phyloP scores from a whole-genome alignment of 1,140 invertebrate species.

The Drosophila repleta region DNA sequence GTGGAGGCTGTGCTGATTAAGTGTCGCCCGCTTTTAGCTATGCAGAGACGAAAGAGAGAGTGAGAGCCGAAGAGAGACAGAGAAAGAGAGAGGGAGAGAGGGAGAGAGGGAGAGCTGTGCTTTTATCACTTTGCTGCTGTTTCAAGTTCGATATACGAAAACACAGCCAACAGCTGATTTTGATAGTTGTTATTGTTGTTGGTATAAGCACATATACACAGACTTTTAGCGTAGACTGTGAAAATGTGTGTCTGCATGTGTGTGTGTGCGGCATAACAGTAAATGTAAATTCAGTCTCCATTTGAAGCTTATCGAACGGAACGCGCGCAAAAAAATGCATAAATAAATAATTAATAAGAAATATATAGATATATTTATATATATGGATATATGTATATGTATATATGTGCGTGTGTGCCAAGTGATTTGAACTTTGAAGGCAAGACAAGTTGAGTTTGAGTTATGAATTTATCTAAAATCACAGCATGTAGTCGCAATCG shows the following conservation, averaged over 20 bases:
- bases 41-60: too few species aligned
- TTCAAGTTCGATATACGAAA: constrained; percentile 69
- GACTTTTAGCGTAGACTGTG: constrained; percentile 14
- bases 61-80: neutral
- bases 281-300: constrained; percentile 77
- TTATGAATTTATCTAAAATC: constrained; percentile 83
- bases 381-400: neutral
- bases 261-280: constrained; percentile 54
- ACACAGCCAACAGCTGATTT: constrained; percentile 67
- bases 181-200: constrained; percentile 11
- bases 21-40: constrained; percentile 37
- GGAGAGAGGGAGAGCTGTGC: constrained; percentile 6
- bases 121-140: constrained; percentile 54
- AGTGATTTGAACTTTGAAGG: constrained; percentile 83
- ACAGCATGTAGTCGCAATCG: constrained; percentile 73
- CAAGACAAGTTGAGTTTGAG: constrained; percentile 78
- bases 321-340: constrained; percentile 77
- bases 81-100: neutral
- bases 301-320: constrained; percentile 76
- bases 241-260: neutral
- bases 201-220: constrained; percentile 21
- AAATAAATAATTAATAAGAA: constrained; percentile 80
- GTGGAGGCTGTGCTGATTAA: constrained; percentile 39
- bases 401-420: constrained; percentile 34
- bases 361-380: constrained; percentile 20